These are phyloP conservation scores for Sesamia nonagrioides DNA, from an alignment of 1,140 invertebrate genomes.

Conservation along the genomic window DNA sequence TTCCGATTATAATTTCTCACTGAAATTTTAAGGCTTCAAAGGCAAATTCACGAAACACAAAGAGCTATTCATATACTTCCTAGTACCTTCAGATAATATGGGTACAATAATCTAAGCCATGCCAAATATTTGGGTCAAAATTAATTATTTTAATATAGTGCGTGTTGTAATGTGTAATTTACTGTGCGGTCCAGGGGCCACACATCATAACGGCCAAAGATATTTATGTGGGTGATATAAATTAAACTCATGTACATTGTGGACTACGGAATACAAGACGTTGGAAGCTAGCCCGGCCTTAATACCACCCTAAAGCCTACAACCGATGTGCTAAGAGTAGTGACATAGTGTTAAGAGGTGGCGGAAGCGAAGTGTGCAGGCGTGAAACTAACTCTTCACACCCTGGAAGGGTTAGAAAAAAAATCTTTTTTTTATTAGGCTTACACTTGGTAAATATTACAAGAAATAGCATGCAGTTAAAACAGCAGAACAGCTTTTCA, in stretches of 20 bases:
- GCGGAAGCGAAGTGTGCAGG: conserved; percentile 8
- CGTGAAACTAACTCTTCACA: no score
- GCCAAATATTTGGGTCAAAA: conserved; percentile 48
- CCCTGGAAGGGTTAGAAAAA: no score
- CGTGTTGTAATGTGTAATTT: conserved; percentile 57
- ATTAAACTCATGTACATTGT: conserved; percentile 67
- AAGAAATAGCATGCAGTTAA: no score
- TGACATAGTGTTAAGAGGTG: background rate
- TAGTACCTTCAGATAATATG: conserved; percentile 7
- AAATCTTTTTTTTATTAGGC: no score
- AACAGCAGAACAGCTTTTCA: no score
- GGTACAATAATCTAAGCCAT: conserved; percentile 37
- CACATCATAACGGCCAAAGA: conserved; percentile 62
- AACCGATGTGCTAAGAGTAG: conserved; percentile 23
- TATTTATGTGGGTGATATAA: conserved; percentile 72
- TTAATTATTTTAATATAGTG: conserved; percentile 59
- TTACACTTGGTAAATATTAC: no score
- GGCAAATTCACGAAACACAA: conserved; percentile 16
- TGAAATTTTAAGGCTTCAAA: background rate
- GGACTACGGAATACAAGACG: conserved; percentile 74
- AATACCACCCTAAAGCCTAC: conserved; percentile 60
- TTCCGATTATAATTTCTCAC: background rate
- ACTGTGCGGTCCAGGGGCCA: conserved; percentile 54
- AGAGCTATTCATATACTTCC: conserved; percentile 1
- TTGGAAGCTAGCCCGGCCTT: conserved; percentile 78